Conservation (phyloP, 2,888 invertebrate genomes). For the Drosophila kokeensis region DNA sequence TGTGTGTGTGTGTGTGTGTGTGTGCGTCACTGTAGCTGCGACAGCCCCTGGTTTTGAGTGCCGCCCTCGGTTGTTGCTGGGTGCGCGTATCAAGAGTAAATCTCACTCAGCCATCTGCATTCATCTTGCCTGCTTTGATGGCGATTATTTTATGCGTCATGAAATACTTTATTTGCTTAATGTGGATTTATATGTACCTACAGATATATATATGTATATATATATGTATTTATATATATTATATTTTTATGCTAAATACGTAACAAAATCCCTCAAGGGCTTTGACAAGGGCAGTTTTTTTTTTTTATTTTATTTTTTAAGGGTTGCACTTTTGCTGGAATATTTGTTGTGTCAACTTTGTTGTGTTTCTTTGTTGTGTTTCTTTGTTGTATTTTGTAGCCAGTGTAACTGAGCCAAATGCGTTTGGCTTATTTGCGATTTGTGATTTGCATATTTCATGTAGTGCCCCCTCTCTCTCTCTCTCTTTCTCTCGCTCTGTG, state of each 20-base stretch:
- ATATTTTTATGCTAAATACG: slow-evolving; percentile 49
- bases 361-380: background rate
- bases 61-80: slow-evolving; percentile 4
- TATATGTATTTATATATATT: slow-evolving; percentile 20
- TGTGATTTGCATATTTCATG: slow-evolving; percentile 70
- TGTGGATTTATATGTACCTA: background rate
- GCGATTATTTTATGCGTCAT: slow-evolving; percentile 48
- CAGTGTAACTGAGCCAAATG: slow-evolving; percentile 60
- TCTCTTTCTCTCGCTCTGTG: no score
- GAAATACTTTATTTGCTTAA: slow-evolving; percentile 44
- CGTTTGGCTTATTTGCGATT: slow-evolving; percentile 71
- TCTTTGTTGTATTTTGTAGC: background rate
- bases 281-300: background rate
- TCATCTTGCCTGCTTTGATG: slow-evolving; percentile 27
- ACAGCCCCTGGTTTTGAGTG: background rate
- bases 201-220: background rate
- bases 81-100: slow-evolving; percentile 17
- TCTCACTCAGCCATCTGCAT: slow-evolving; percentile 69
- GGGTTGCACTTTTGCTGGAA: slow-evolving; percentile 47
- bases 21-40: background rate
- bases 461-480: background rate
- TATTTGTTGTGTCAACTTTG: slow-evolving; percentile 33
- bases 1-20: background rate
- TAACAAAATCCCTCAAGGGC: slow-evolving; percentile 31
- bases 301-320: slow-evolving; percentile 40